These are phyloP conservation scores for Guaruba guarouba DNA, from an alignment of 2,113 vertebrate species.

Conservation along the genomic window DNA sequence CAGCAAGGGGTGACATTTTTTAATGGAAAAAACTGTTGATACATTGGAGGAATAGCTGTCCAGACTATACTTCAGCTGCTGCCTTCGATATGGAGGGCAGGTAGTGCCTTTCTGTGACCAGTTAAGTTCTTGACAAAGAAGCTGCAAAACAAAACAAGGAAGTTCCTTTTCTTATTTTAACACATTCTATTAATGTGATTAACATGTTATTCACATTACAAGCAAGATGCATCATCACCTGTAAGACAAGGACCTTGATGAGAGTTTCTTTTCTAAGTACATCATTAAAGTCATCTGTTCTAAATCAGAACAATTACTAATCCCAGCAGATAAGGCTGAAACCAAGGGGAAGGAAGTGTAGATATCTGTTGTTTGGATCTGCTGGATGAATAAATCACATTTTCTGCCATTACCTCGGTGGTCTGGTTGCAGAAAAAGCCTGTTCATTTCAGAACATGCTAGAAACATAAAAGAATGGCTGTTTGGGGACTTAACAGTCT, in stretches of 20 bases:
- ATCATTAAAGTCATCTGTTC: background rate
- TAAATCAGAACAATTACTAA: background rate
- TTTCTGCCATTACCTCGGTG: background rate
- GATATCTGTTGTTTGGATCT: background rate
- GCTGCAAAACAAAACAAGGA: conserved; percentile 43
- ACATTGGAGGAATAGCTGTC: conserved; percentile 80
- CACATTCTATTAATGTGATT: rapidly evolving
- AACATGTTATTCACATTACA: background rate
- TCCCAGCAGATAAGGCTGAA: background rate
- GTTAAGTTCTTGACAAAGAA: conserved; percentile 77
- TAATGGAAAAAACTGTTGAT: conserved; percentile 59
- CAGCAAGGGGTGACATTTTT: conserved; percentile 66
- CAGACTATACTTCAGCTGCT: conserved; percentile 80
- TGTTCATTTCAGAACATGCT: background rate
- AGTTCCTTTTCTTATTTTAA: background rate
- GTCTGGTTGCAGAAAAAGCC: background rate
- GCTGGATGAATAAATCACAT: background rate
- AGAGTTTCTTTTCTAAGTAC: background rate
- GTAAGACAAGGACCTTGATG: rapidly evolving
- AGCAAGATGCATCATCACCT: background rate
- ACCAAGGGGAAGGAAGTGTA: background rate
- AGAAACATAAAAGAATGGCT: background rate
- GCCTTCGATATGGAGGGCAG: conserved; percentile 69
- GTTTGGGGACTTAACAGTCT: background rate
- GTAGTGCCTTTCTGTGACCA: conserved; percentile 75